These are phyloP conservation scores for Falcaria lacertinaria DNA, from an alignment of 2,888 invertebrate species.

Conservation along the genomic window DNA sequence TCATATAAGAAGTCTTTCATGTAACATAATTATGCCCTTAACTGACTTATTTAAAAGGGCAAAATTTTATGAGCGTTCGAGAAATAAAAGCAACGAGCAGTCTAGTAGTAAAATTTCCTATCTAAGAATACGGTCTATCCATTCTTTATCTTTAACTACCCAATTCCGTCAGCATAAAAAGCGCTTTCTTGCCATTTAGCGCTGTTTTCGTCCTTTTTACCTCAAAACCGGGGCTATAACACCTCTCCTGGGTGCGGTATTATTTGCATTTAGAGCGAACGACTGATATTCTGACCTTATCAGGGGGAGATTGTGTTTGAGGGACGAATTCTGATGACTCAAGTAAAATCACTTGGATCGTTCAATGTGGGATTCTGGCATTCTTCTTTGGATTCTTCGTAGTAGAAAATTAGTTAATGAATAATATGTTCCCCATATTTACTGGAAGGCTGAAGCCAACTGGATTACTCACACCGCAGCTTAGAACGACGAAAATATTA, in stretches of 20 bases:
- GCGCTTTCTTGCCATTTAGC: conserved; percentile 71
- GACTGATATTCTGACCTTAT: conserved; percentile 76
- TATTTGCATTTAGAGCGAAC: conserved; percentile 79
- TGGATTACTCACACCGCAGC: no score
- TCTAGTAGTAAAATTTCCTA: conserved; percentile 37
- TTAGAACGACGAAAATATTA: no score
- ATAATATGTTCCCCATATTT: no score
- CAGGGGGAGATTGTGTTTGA: conserved; percentile 70
- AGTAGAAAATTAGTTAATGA: no score
- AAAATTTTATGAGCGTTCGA: background rate
- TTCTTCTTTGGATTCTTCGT: no score
- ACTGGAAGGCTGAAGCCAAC: no score
- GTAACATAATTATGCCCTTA: background rate
- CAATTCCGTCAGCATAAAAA: conserved; percentile 69
- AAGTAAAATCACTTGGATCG: conserved; percentile 42
- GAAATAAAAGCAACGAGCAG: conserved; percentile 22
- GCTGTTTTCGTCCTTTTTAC: conserved; percentile 72
- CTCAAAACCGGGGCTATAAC: conserved; percentile 72
- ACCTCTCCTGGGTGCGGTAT: conserved; percentile 73
- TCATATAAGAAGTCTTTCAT: background rate
- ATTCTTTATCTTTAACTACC: conserved; percentile 70
- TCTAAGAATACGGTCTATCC: conserved; percentile 54
- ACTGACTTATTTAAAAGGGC: background rate
- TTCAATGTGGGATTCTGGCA: conserved; percentile 7
- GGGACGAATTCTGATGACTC: conserved; percentile 64